Conservation (phyloP, 2,797 vertebrate species). For the Rhinophrynus dorsalis region DNA sequence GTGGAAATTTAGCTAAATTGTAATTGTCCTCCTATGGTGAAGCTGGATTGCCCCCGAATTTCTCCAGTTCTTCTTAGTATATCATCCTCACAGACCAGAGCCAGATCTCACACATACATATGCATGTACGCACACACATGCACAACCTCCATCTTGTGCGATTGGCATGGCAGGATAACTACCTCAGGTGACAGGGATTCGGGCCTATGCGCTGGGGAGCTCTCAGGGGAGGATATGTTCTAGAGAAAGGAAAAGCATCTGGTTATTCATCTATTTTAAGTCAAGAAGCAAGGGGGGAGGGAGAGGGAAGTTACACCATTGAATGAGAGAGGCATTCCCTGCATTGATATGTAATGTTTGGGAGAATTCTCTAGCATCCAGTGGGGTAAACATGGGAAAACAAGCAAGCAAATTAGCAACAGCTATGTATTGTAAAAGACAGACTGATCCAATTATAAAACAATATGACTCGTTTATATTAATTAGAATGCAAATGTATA, state of each 20-base stretch:
- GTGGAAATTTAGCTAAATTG: too few species aligned
- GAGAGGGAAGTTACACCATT: too few species aligned
- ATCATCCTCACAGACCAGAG: too few species aligned
- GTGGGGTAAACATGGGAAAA: conserved; percentile 53
- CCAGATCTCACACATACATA: too few species aligned
- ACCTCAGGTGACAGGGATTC: conserved; percentile 95
- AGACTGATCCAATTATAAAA: not conserved
- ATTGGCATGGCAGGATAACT: conserved; percentile 62
- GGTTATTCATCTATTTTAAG: conserved; percentile 68
- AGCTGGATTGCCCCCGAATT: too few species aligned
- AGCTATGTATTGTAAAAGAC: conserved; percentile 45
- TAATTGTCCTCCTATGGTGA: too few species aligned
- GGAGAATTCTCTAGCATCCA: too few species aligned
- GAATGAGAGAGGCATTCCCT: too few species aligned
- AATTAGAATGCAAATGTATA: too few species aligned
- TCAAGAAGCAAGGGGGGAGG: conserved; percentile 66
- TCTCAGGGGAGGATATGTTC: conserved; percentile 96
- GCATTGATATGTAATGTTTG: too few species aligned
- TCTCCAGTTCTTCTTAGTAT: too few species aligned
- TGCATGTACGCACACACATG: conserved; percentile 4
- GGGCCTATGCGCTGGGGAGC: conserved; percentile 86
- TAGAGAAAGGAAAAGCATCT: conserved; percentile 75
- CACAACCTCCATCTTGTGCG: conserved; percentile 42
- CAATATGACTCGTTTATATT: too few species aligned
- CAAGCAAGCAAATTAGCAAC: conserved; percentile 61